A percentile compares a stretch with the other conserved stretches of the same genome.
Evolutionary conservation across 2,797 vertebrate genomes (phyloP).

Genomic region (Chelidonichthys spinosus): DNA sequence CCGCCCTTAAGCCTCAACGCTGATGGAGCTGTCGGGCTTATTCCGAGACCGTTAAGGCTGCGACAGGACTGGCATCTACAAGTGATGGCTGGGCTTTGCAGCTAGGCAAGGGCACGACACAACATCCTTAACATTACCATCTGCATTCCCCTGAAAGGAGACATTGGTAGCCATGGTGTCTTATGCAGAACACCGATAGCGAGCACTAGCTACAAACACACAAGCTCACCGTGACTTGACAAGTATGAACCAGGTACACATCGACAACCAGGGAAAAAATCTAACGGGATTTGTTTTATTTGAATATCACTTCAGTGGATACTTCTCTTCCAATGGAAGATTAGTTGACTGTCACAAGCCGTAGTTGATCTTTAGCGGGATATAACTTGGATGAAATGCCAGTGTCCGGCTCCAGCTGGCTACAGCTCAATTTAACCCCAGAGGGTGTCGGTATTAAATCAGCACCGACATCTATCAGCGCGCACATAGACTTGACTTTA

Average conservation of each 20-base stretch:
- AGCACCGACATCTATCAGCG: slow-evolving; percentile 46
- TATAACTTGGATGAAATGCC: slow-evolving; percentile 30
- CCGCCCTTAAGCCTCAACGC: background rate
- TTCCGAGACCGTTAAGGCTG: background rate
- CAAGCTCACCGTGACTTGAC: too few relatives aligned
- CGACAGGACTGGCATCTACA: background rate
- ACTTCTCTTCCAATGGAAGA: slow-evolving; percentile 3
- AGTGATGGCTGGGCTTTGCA: background rate
- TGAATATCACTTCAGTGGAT: background rate
- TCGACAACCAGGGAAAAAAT: background rate
- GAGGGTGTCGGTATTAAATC: slow-evolving; percentile 52
- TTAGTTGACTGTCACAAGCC: slow-evolving; percentile 15
- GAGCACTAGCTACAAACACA: background rate
- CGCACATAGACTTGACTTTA: slow-evolving; percentile 49
- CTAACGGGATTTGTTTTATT: background rate
- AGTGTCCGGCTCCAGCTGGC: slow-evolving; percentile 43
- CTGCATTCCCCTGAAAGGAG: slow-evolving; percentile 1
- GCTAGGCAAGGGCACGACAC: background rate
- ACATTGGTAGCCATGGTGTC: background rate
- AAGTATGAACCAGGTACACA: background rate
- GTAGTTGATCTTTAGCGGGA: slow-evolving; percentile 30
- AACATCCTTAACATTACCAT: background rate
- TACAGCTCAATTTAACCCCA: slow-evolving; percentile 41
- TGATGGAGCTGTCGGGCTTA: background rate
- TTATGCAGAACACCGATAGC: background rate